Evolutionary conservation across 2,113 vertebrate genomes (phyloP), one percentile per base, ranked within the genome.

Genomic region (Rutilus rutilus): DNA sequence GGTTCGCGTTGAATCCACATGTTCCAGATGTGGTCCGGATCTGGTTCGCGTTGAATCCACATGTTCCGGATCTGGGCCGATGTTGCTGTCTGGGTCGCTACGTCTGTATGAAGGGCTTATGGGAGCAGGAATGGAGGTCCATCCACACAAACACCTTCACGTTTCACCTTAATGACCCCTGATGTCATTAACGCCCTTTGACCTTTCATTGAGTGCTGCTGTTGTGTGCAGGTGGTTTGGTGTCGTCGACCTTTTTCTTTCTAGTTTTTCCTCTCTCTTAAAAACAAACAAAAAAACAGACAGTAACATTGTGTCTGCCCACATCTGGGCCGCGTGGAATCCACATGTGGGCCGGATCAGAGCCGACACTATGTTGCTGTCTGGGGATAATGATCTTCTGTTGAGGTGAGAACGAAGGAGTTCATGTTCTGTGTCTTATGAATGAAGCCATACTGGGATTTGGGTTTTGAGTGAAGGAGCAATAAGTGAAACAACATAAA

Each of bases 201-300:
- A 87, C 86, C 74, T 25, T 75, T 8, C 79, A 91, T 78, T 87
- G 86, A 87, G 90, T 94, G 86, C 90, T 93, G 89, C 88, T 39
- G 90, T 93, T 89, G 92, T 45, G 93, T 95, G 93, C 89, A 90
- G 91, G 91, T 94, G 91, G 90, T 91, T 89, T 91, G 9, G 90
- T 95, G 92, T 91, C 52, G 88, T 94, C 89, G 78, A 89, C 74
- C 50, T 82, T 65, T 17, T 65, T n/a, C 45, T 85, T 65, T n/a
- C 45, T 85, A 21, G 67, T 67, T 47, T 93, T 88, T 86, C 91
- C 87, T 92, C 91, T 90, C 9, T 42, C 2, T 42, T 9, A 42
- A 42, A 42, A 6, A 39, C 7, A 39, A 33, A 3, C 0, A 33
- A 6, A 39, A 42, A 42, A 42, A 0, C 8, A 42, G 42, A 42